These are phyloP conservation scores for Lithophane ornitopus DNA, from an alignment of 2,888 invertebrate species.

Conservation along the genomic window DNA sequence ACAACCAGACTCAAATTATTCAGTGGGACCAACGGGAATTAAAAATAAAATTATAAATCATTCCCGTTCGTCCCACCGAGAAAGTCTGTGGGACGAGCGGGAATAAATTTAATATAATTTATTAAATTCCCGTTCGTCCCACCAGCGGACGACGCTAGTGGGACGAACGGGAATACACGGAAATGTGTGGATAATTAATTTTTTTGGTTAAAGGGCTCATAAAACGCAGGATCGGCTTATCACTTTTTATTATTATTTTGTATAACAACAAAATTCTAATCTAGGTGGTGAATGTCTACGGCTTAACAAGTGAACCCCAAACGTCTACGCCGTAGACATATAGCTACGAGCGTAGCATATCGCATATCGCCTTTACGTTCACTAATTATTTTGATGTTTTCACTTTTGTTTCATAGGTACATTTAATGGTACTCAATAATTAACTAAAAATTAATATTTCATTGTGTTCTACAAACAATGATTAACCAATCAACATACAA, in stretches of 20 bases:
- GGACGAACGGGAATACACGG: no score
- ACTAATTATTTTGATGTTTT: neutral
- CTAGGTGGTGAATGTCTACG: constrained; percentile 28
- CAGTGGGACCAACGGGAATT: no score
- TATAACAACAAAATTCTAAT: neutral
- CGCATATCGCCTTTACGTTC: neutral
- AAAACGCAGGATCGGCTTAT: constrained; percentile 17
- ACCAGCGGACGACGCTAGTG: no score
- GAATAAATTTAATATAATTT: no score
- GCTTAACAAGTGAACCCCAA: constrained; percentile 25
- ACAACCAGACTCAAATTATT: no score
- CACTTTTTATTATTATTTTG: neutral
- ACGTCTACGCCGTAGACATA: constrained; percentile 59
- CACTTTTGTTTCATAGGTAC: neutral
- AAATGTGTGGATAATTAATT: constrained; percentile 62
- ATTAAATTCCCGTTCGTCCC: no score
- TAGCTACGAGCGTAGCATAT: constrained; percentile 30
- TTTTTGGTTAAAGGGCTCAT: constrained; percentile 52
- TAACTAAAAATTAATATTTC: no score
- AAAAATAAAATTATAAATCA: no score
- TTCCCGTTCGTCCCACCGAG: no score
- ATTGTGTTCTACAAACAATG: neutral
- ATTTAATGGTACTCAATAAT: neutral
- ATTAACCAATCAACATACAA: neutral
- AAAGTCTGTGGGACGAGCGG: no score